Percentiles rank a stretch among this genome's conserved stretches.
Conservation (phyloP, 2,888 invertebrate species). For the Mycogona germanica region DNA sequence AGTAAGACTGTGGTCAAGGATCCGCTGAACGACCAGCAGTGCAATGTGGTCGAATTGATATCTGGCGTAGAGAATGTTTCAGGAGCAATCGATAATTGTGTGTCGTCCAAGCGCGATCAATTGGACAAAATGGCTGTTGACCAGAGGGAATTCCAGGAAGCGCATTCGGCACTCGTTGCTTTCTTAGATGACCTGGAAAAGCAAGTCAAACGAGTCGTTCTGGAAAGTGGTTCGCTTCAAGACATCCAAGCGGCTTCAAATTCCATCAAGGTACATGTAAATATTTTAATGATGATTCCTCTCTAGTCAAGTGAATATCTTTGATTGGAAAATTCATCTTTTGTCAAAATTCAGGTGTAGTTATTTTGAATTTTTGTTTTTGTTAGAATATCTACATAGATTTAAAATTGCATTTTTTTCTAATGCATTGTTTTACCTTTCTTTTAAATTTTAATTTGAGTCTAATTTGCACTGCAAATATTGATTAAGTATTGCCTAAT, state of each 20-base stretch:
- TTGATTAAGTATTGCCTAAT: too few species aligned
- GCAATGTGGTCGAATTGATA: slow-evolving; percentile 10
- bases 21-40: background rate
- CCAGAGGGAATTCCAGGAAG: slow-evolving; percentile 61
- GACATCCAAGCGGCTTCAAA: slow-evolving; percentile 8
- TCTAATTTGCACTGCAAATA: too few species aligned
- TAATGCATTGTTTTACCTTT: too few species aligned
- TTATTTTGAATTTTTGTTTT: too few species aligned
- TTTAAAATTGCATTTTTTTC: too few species aligned
- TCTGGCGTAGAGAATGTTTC: background rate
- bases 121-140: slow-evolving; percentile 39
- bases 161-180: slow-evolving; percentile 1
- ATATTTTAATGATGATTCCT: too few species aligned
- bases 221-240: background rate
- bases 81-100: background rate
- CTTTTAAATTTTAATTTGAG: too few species aligned
- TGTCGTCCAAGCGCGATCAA: slow-evolving; percentile 31
- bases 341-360: too few species aligned
- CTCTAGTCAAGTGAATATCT: too few species aligned
- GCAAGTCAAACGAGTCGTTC: background rate
- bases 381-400: too few species aligned
- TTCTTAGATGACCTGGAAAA: slow-evolving; percentile 8
- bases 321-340: too few species aligned
- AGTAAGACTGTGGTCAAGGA: slow-evolving; percentile 19
- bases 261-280: too few species aligned